Evolutionary conservation across 1,140 invertebrate species (phyloP), one percentile per base, ranked within the genome.

Genomic region (Battus philenor): DNA sequence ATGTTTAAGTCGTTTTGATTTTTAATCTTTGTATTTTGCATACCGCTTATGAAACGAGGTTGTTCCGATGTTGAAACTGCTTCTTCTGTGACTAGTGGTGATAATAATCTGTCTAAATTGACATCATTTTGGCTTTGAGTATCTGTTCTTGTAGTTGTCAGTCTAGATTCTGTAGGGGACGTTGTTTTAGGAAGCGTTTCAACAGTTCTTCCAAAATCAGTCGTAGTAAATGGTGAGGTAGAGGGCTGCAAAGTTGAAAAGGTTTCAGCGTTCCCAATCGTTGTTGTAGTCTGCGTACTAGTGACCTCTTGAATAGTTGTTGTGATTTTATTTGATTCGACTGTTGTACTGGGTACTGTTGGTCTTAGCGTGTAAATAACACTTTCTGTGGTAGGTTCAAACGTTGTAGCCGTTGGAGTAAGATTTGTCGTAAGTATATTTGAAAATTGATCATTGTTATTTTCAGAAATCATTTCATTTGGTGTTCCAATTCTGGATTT

Each of bases 1-100:
- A 80, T 30, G 34, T 68, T 64, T 6, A 57, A 54, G 27, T 67
- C 57, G 18, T 48, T 44, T 46, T 66, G 53, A 16, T 56, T 59
- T 26, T 50, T 33, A 27, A 46, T 39, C 13, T 4, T 9, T n/a
- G 12, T 8, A 9, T 15, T 16, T 26, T 41, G 36, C 16, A 27
- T 15, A 41, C 15, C 20, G 10, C 6, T 24, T 9, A 11, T 4
- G 29, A 20, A 8, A 4, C 5, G 9, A 24, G 9, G 4, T 13
- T 20, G 1, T 1, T 26, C 15, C n/a, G 13, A 22, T n/a, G 22
- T 39, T n/a, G 34, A 24, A 11, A 12, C 2, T 6, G 15, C 22
- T n/a, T n/a, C 12, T 2, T 15, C 15, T 29, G 24, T 29, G 13
- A 13, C 13, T 24, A 10, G 24, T 10, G 38, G 12, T 29, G 24